Conservation (phyloP, 1,140 invertebrate genomes). For the Saccostrea echinata region DNA sequence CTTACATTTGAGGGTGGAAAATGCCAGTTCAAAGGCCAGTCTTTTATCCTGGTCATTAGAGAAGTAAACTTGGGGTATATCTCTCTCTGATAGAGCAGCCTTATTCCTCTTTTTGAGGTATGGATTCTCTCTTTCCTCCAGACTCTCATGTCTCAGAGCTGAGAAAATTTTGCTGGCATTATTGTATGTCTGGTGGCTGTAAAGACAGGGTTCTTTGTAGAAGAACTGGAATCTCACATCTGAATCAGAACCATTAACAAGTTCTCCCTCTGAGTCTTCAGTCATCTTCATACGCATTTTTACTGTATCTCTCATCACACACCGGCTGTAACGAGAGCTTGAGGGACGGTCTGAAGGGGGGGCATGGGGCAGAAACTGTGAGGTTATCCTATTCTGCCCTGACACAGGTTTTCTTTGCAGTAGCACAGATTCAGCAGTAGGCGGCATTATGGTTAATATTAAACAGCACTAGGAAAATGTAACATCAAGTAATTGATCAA, state of each 20-base stretch:
- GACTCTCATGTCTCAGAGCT: conserved; percentile 53
- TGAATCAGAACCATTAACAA: conserved; percentile 41
- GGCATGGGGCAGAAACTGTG: conserved; percentile 35
- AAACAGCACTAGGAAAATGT: conserved; percentile 23
- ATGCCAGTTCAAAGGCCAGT: conserved; percentile 71
- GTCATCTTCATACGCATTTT: conserved; percentile 51
- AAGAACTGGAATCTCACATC: conserved; percentile 61
- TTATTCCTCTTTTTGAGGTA: conserved; percentile 46
- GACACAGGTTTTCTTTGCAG: conserved; percentile 4
- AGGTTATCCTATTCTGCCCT: conserved; percentile 8
- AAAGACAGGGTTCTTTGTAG: conserved; percentile 67
- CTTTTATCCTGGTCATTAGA: conserved; percentile 68
- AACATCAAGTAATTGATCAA: conserved; percentile 41
- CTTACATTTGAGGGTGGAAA: conserved; percentile 75
- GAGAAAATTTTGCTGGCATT: conserved; percentile 64
- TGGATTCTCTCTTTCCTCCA: conserved; percentile 41
- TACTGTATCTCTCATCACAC: conserved; percentile 38
- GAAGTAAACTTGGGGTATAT: conserved; percentile 67
- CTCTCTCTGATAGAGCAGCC: conserved; percentile 25
- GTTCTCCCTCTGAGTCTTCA: conserved; percentile 2
- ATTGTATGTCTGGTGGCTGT: conserved; percentile 63
- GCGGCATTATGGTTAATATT: conserved; percentile 48
- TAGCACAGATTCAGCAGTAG: conserved; percentile 51
- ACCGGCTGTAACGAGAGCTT: neutral
- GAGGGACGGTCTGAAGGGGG: neutral